Evolutionary conservation across 2,888 invertebrate genomes (phyloP).

Genomic region (Fissipunctia ypsillon): DNA sequence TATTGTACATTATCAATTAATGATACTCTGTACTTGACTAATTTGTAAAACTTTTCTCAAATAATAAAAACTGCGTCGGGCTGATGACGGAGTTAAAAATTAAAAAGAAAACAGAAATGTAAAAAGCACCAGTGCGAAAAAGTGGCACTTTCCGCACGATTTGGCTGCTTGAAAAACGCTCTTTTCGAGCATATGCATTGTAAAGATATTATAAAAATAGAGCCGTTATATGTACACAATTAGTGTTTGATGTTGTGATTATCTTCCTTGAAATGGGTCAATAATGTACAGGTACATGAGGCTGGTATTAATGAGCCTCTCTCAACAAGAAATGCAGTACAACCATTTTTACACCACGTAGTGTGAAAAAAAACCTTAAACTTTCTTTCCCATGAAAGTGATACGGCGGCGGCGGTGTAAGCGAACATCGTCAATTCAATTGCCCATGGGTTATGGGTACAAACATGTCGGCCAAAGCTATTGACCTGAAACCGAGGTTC

Average conservation of each 20-base stretch:
- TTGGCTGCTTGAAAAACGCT: no score
- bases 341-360: neutral
- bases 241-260: neutral
- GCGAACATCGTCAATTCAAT: conserved; percentile 27
- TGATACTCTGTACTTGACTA: no score
- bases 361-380: conserved; percentile 9
- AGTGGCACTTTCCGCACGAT: no score
- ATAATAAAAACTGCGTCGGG: no score
- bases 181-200: no score
- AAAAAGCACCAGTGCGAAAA: no score
- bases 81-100: no score
- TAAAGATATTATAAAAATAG: neutral
- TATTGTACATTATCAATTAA: no score
- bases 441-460: conserved; percentile 51
- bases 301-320: neutral
- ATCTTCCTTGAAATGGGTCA: neutral
- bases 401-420: conserved; percentile 21
- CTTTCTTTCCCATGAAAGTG: conserved; percentile 39
- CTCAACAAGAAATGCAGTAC: neutral
- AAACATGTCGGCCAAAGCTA: conserved; percentile 73
- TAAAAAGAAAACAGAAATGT: no score
- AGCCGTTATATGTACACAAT: no score
- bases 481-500: conserved; percentile 78
- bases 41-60: no score
- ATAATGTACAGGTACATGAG: neutral